Evolutionary conservation across 2,113 vertebrate species (phyloP).

Genomic region (Lynx canadensis): DNA sequence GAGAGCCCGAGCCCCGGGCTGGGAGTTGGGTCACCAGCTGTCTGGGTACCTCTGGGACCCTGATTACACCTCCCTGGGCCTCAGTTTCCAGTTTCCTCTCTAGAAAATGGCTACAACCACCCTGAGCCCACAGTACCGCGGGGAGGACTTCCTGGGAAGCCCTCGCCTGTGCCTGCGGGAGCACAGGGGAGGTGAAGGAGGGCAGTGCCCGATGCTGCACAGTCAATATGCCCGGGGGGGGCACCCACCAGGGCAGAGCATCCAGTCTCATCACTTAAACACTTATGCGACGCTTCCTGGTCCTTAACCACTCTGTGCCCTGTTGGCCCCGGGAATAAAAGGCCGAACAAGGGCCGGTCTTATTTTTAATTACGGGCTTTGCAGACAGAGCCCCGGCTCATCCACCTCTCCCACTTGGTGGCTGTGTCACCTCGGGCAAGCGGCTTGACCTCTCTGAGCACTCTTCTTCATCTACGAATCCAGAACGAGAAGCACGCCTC

Average conservation of each 20-base stretch:
- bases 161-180: neutral
- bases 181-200: rapidly evolving
- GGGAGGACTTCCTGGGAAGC: neutral
- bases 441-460: neutral
- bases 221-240: rapidly evolving
- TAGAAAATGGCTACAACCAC: neutral
- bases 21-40: neutral
- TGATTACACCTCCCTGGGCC: neutral
- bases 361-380: neutral
- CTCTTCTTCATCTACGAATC: neutral
- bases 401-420: neutral
- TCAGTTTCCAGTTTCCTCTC: neutral
- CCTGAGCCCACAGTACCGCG: neutral
- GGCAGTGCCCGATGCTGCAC: neutral
- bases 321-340: neutral
- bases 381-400: neutral
- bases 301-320: neutral
- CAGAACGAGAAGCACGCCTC: neutral
- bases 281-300: neutral
- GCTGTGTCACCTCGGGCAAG: neutral
- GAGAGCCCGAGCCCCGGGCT: neutral
- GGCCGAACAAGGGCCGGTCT: neutral
- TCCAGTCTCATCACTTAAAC: neutral
- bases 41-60: neutral
- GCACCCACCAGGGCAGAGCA: rapidly evolving